These are phyloP conservation scores for Halcyon chelicuti DNA, from an alignment of 2,797 vertebrate species.

Conservation along the genomic window DNA sequence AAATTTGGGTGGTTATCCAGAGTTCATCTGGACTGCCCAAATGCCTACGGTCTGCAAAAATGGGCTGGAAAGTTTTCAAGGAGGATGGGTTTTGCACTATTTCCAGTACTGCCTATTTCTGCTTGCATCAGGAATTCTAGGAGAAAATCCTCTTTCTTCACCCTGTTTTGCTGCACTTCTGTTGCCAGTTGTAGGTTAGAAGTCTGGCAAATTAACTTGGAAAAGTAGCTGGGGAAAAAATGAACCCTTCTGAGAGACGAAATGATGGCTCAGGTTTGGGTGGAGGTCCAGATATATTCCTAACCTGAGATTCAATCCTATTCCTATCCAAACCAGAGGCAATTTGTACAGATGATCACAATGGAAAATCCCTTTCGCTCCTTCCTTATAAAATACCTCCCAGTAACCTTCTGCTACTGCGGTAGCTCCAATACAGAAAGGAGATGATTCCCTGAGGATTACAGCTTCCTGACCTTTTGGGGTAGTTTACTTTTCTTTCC, in stretches of 20 bases:
- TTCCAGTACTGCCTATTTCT: conserved; percentile 53
- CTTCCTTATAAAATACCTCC: not conserved
- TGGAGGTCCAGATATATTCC: not conserved
- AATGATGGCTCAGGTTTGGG: not conserved
- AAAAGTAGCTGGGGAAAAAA: conserved; percentile 5
- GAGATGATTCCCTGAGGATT: not conserved
- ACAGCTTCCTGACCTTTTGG: conserved; percentile 27
- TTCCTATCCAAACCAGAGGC: not conserved
- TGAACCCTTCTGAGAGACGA: not conserved
- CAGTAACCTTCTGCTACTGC: not conserved
- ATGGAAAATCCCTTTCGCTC: not conserved
- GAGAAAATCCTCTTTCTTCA: conserved; percentile 49
- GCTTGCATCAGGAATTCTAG: conserved; percentile 17
- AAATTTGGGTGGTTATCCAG: conserved; percentile 62
- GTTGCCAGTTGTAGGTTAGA: not conserved
- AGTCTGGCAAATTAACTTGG: not conserved
- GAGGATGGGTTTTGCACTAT: conserved; percentile 37
- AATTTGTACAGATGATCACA: not conserved
- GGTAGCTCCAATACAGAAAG: not conserved
- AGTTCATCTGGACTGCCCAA: conserved; percentile 55
- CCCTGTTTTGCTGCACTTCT: not conserved
- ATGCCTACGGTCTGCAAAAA: conserved; percentile 56
- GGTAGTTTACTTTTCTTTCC: conserved; percentile 21
- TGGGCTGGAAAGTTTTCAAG: conserved; percentile 45
- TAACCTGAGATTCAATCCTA: not conserved